Base-by-base conservation (phyloP, 2,113 vertebrate genomes). In the Geothlypis trichas region DNA sequence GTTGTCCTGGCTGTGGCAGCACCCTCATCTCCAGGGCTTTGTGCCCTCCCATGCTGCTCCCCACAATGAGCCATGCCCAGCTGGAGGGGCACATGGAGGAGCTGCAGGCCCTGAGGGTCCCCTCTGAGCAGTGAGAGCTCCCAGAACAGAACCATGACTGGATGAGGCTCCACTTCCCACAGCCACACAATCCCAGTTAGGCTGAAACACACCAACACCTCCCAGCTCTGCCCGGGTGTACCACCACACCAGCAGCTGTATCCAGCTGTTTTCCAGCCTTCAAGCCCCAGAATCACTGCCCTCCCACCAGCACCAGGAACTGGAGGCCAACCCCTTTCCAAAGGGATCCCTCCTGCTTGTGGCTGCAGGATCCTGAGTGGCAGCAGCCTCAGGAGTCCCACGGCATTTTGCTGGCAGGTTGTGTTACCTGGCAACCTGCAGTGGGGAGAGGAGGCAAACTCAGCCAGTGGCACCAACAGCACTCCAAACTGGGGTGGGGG, bases 401-500 rank as follows among this genome's bases (percentile, higher is more conserved):
- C 39, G 1, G 96, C 73, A 33, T 91, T 81, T 77, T 73, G 88
- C 92, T 75, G 90, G 83, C 90, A 95, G 93, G 93, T 96, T 91
- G 93, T 86, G 93, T 97, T 95, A 95, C 93, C 95, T 96, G 93
- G 96, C 96, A 97, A 96, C 95, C 78, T 84, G 95, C 65, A 10
- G 67, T 77, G 96, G 95, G 96, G 88, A 93, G 73, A 77, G 88
- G 85, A 96, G 76, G 90, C 47, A 84, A 85, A 63, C 72, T 83
- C 89, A 86, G 41, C 75, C 79, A 74, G 74, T 9, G 7, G 80
- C 61, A 61, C 85, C 83, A 91, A 35, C 35, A 57, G 49, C 0
- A 4, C 63, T 93, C 93, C 61, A 17, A 51, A 87, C 4, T 72
- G 77, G 89, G 54, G 4, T 57, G 52, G 6, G 57, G 69, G 74